Percentiles rank a stretch among this genome's conserved stretches.
phyloP scores from a whole-genome alignment of 2,113 vertebrate species.

The Lonchura striata region DNA sequence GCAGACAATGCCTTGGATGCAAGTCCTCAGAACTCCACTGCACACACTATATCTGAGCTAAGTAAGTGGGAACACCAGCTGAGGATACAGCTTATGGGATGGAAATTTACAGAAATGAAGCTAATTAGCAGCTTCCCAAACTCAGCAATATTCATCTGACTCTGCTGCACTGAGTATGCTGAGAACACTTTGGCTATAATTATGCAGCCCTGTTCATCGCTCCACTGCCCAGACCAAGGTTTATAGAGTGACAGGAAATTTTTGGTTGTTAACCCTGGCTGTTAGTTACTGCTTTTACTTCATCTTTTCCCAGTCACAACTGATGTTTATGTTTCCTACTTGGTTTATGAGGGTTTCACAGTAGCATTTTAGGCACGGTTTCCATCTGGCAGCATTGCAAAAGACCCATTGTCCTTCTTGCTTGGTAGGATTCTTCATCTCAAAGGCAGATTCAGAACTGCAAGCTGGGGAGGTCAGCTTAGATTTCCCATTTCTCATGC shows the following conservation, averaged over 20 bases:
- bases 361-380: background rate
- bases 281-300: background rate
- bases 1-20: background rate
- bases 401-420: background rate
- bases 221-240: background rate
- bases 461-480: background rate
- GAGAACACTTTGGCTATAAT: background rate
- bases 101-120: slow-evolving; percentile 12
- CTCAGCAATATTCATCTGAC: background rate
- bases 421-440: background rate
- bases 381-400: background rate
- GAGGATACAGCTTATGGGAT: background rate
- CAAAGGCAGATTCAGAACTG: background rate
- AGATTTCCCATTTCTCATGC: background rate
- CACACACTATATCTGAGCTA: background rate
- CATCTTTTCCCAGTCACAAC: background rate
- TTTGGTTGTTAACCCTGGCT: background rate
- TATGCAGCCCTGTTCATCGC: background rate
- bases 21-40: background rate
- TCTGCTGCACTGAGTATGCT: background rate
- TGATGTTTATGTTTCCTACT: background rate
- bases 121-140: background rate
- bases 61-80: background rate
- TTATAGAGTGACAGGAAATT: background rate
- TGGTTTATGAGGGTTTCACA: background rate